phyloP scores from a whole-genome alignment of 2,888 invertebrate genomes.

The Apantesis nais region DNA sequence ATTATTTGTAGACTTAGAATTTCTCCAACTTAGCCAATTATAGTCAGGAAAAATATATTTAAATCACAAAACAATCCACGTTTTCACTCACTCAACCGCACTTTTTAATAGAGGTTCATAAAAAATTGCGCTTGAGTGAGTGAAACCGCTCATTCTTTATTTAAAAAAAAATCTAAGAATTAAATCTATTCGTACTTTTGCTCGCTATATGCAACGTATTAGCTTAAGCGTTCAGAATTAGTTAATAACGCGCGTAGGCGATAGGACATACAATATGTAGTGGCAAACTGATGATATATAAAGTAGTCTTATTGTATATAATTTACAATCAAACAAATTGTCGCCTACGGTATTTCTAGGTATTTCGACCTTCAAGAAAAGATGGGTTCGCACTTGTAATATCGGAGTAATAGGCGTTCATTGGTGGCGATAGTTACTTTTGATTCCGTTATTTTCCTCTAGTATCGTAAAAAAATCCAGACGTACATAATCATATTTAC shows the following conservation, averaged over 20 bases:
- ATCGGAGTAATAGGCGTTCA: too few relatives aligned
- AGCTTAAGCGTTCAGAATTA: constrained; percentile 22
- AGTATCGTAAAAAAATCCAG: too few relatives aligned
- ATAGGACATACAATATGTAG: constrained; percentile 32
- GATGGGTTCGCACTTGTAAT: too few relatives aligned
- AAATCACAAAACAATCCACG: neutral
- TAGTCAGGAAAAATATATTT: neutral
- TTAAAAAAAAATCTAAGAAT: constrained; percentile 24
- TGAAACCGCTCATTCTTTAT: neutral
- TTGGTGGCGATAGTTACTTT: too few relatives aligned
- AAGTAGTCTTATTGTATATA: constrained; percentile 18
- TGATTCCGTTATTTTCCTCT: too few relatives aligned
- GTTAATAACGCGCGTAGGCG: constrained; percentile 34
- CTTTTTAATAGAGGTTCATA: too few relatives aligned
- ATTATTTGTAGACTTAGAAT: neutral
- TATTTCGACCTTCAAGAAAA: too few relatives aligned
- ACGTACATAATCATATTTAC: too few relatives aligned
- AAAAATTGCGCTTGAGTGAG: neutral
- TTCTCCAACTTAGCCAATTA: neutral
- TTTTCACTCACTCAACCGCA: too few relatives aligned
- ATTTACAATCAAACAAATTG: neutral
- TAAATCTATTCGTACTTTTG: constrained; percentile 19
- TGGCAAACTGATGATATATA: constrained; percentile 31
- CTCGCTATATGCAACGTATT: constrained; percentile 34
- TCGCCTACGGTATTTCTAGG: too few relatives aligned